Conservation (phyloP, 1,140 invertebrate species). For the Doryteuthis pealeii region DNA sequence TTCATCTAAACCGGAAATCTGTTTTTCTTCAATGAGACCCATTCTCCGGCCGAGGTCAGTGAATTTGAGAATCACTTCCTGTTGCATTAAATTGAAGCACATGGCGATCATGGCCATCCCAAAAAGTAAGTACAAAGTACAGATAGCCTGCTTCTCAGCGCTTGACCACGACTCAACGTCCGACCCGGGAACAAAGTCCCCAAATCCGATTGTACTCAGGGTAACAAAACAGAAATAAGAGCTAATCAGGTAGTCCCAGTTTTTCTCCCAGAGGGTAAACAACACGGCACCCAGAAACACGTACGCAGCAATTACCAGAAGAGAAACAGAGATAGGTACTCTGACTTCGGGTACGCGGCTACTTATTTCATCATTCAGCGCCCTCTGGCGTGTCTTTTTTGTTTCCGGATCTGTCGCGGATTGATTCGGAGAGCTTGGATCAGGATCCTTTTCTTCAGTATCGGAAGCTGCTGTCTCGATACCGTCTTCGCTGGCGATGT, state of each 20-base stretch:
- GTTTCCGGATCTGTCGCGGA: neutral
- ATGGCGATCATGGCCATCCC: constrained; percentile 88
- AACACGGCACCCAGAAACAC: constrained; percentile 53
- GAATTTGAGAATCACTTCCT: constrained; percentile 80
- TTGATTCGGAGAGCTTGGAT: neutral
- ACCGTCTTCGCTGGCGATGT: neutral
- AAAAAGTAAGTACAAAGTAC: constrained; percentile 77
- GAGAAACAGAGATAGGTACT: constrained; percentile 51
- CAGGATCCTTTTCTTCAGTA: neutral
- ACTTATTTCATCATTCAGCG: neutral
- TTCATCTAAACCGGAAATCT: neutral
- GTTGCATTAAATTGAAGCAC: constrained; percentile 89
- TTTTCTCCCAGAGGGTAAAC: constrained; percentile 47
- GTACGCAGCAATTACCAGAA: constrained; percentile 50
- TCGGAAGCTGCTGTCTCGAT: neutral
- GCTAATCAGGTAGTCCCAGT: constrained; percentile 79
- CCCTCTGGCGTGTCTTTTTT: neutral
- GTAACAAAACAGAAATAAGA: constrained; percentile 93
- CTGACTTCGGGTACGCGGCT: constrained; percentile 17
- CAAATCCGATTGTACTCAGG: constrained; percentile 76
- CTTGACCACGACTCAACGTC: constrained; percentile 35
- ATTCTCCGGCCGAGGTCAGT: constrained; percentile 65
- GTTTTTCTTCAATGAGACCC: constrained; percentile 47
- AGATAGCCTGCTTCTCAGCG: constrained; percentile 45
- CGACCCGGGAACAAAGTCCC: constrained; percentile 66